A percentile compares a stretch with the other conserved stretches of the same genome.
Conservation (phyloP, 2,888 invertebrate genomes). For the Muschampia plurimacula region DNA sequence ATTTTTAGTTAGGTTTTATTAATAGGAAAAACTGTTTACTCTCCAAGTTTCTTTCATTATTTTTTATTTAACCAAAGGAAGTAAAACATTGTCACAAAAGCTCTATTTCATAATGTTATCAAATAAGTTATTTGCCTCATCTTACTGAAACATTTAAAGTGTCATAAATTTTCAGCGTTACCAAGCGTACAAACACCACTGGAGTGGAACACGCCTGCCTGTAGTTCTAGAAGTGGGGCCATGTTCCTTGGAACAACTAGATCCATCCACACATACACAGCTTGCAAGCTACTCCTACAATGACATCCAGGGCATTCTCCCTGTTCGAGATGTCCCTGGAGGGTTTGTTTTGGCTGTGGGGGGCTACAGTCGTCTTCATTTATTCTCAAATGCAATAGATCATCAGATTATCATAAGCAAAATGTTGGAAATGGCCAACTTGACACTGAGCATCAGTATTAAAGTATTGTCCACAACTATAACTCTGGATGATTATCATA, state of each 20-base stretch:
- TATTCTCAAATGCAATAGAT: conserved; percentile 93
- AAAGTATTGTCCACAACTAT: conserved; percentile 94
- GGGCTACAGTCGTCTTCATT: conserved; percentile 95
- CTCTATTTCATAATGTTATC: too few relatives aligned
- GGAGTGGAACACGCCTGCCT: conserved; percentile 96
- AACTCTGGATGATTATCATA: conserved; percentile 93
- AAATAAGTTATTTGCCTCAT: too few relatives aligned
- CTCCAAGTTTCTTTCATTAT: too few relatives aligned
- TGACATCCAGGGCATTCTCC: conserved; percentile 76
- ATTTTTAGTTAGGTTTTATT: too few relatives aligned
- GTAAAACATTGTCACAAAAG: neutral
- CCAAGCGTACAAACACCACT: conserved; percentile 97
- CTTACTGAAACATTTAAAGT: neutral
- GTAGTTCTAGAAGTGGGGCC: conserved; percentile 96
- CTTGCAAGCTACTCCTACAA: conserved; percentile 87
- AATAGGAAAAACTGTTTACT: too few relatives aligned
- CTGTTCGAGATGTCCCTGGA: conserved; percentile 95
- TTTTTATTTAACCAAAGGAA: neutral
- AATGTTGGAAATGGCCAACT: conserved; percentile 92
- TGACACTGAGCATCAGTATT: conserved; percentile 93
- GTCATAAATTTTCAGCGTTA: conserved; percentile 87
- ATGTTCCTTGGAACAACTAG: conserved; percentile 95
- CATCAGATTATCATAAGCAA: conserved; percentile 95
- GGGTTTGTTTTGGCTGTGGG: conserved; percentile 97
- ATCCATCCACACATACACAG: conserved; percentile 93